Percentiles rank a stretch among this genome's conserved stretches.
Conservation (phyloP, 2,888 invertebrate species). For the Siphlonurus alternatus region DNA sequence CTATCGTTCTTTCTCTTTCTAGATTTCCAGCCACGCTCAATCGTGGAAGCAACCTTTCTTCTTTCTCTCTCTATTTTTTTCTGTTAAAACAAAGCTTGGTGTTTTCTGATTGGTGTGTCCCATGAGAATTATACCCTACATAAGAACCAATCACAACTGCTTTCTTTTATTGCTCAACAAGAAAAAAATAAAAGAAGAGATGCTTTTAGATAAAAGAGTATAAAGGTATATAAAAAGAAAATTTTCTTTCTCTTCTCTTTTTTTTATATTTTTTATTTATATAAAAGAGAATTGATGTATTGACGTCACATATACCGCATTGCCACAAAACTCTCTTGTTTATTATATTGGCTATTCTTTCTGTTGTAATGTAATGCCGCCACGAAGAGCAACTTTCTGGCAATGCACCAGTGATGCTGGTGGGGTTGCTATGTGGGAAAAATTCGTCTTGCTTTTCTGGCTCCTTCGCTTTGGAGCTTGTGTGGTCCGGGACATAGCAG, state of each 20-base stretch:
- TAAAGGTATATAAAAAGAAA: neutral
- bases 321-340: no score
- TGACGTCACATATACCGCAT: neutral
- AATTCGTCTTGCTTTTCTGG: no score
- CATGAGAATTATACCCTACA: neutral
- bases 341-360: no score
- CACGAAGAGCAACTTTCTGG: no score
- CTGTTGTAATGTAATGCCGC: no score
- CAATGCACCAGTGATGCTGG: no score
- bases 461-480: no score
- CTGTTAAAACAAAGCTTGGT: neutral
- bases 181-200: neutral
- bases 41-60: conserved; percentile 9
- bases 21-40: neutral
- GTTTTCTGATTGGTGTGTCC: neutral
- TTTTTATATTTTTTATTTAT: no score
- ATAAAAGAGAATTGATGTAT: neutral
- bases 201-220: neutral
- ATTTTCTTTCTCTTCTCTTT: neutral
- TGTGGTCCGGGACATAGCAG: no score
- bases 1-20: conserved; percentile 11
- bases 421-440: no score
- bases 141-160: neutral
- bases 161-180: neutral
- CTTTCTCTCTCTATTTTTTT: conserved; percentile 9